A percentile compares a stretch with the other conserved stretches of the same genome.
phyloP scores from a whole-genome alignment of 2,797 vertebrate genomes.

The Gymnodraco acuticeps region DNA sequence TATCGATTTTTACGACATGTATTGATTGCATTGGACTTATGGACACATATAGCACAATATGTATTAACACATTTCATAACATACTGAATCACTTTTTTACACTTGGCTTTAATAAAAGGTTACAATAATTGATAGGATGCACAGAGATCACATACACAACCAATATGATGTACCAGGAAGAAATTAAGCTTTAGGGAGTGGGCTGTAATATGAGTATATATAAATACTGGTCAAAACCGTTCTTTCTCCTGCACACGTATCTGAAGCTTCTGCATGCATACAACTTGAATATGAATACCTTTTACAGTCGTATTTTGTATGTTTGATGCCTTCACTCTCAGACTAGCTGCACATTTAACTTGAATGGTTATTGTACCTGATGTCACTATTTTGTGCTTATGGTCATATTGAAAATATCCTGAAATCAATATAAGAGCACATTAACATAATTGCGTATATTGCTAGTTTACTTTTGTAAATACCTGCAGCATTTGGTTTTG shows the following conservation, averaged over 20 bases:
- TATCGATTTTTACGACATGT: neutral
- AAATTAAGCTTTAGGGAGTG: neutral
- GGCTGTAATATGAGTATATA: neutral
- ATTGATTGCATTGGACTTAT: neutral
- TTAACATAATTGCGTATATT: neutral
- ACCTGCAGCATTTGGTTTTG: neutral
- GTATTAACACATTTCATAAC: neutral
- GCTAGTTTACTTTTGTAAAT: neutral
- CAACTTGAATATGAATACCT: fast-evolving
- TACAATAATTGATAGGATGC: neutral
- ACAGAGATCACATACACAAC: neutral
- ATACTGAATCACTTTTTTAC: neutral
- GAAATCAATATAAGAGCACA: neutral
- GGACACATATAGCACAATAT: neutral
- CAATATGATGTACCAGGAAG: neutral
- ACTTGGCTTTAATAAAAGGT: neutral
- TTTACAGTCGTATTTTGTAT: neutral
- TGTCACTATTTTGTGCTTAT: neutral
- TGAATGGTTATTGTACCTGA: neutral
- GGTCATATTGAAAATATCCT: neutral
- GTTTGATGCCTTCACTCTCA: neutral
- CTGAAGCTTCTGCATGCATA: neutral
- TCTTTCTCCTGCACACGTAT: neutral
- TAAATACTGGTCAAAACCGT: neutral
- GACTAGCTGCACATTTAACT: neutral